Base-by-base conservation (phyloP, 2,113 vertebrate species). In the Carassius auratus region DNA sequence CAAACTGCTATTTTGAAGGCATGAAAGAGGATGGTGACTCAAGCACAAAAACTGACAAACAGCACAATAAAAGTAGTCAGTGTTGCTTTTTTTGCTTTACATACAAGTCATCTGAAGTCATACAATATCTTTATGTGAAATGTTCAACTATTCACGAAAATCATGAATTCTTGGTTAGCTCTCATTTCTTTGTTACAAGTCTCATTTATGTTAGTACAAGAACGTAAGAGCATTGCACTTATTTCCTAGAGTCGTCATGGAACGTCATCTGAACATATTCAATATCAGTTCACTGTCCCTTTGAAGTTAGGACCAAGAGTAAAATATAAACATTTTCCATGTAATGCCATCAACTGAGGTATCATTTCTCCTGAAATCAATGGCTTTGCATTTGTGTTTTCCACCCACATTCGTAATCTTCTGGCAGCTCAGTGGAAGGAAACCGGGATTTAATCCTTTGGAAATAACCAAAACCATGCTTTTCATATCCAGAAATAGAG, bases 361-460 rank as follows among this genome's bases (percentile, higher is more conserved):
- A 33, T 38, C 1, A 59, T 59, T 59, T 59, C 8, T 21, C 57
- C 3, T 21, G 26, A 76, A 50, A 6, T n/a, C 45, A 50, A 50
- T 15, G 75, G 23, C n/a, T 15, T 10, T 57, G 4, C 75, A 55
- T 52, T 33, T 55, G 15, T 55, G 13, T 33, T 55, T 57, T 77
- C 26, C 50, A 55, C 23, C 48, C 50, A 76, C 23, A 55, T 33
- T 19, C 26, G 15, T 21, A 57, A 57, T 77, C 75, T 76, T 55
- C 26, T 77, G 45, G 74, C 74, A 17, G 13, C 74, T 21, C 74
- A 52, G 74, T 77, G 10, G 23, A 77, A 77, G 75, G 26, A 76
- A 76, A 55, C 26, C 0, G 6, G 48, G 48, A 76, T 55, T 36
- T 57, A 77, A 57, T 77, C 50, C 50, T 76, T 8, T 14, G 30